Evolutionary conservation across 2,113 vertebrate species (phyloP), one percentile per base, ranked within the genome.

Genomic region (Zosterops lateralis): DNA sequence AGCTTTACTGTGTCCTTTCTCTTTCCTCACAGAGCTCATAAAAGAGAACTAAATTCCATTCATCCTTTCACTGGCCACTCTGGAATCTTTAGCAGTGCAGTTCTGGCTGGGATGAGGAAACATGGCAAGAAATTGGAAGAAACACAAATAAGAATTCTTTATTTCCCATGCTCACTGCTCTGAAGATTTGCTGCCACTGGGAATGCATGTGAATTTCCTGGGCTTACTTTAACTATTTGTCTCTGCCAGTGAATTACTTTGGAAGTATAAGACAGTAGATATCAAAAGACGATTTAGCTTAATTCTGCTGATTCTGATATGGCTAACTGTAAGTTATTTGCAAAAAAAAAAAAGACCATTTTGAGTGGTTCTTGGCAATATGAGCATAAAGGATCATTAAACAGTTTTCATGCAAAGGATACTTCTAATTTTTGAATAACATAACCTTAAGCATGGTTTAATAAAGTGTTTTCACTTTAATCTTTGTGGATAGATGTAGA

Each of bases 1-100:
- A 97, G 97, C 96, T 98, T 98, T 98, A 97, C 97, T 97, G 96
- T 98, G 97, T 97, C 90, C 89, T 97, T 98, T 98, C 95, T 97
- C 87, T 97, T 97, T 97, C 97, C 95, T 97, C 96, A 96, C 94
- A 97, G 94, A 97, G 87, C 91, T 98, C 96, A 98, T 96, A 98
- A 98, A 98, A 96, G 95, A 96, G 96, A 97, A 93, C 84, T 96
- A 97, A 97, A 98, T 98, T 98, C 97, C 96, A 96, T 98, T 98
- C 97, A 97, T 97, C 98, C 95, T 97, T 98, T 98, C 97, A 97
- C 92, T 97, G 95, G 93, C 96, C 97, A 96, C 95, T 96, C 95
- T 93, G 95, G 97, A 97, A 98, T 98, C 97, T 97, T 97, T 96
- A 98, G 96, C 96, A 97, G 96, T 92, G 95, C 80, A 90, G 2